Evolutionary conservation across 2,113 vertebrate species (phyloP).

Genomic region (Eudyptes chrysolophus): DNA sequence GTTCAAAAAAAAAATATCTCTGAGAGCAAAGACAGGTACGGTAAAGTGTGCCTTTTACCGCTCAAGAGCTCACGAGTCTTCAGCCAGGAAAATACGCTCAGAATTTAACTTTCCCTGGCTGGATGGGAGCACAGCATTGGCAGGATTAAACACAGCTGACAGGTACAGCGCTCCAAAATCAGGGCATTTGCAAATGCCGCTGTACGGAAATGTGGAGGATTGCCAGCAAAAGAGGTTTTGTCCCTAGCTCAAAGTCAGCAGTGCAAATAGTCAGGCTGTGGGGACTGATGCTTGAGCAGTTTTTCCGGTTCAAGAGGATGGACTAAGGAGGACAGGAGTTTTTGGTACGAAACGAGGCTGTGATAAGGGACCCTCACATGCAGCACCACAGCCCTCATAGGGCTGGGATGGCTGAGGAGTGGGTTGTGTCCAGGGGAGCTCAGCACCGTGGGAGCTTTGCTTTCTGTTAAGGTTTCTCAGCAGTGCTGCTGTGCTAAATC

Average conservation of each 20-base stretch:
- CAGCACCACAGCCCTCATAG: not conserved
- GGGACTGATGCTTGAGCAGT: not conserved
- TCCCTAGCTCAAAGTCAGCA: not conserved
- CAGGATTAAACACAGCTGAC: not conserved
- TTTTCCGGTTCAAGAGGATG: not conserved
- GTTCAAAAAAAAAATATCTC: not conserved
- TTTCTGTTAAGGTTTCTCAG: not conserved
- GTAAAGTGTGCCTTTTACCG: not conserved
- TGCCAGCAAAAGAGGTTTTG: not conserved
- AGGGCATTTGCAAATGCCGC: not conserved
- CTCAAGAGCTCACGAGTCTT: not conserved
- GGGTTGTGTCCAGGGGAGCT: not conserved
- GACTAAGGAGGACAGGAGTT: not conserved
- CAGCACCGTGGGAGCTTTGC: fast-evolving
- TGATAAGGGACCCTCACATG: not conserved
- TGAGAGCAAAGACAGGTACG: not conserved
- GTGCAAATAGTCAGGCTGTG: not conserved
- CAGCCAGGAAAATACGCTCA: not conserved
- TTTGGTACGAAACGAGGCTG: not conserved
- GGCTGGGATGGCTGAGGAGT: not conserved
- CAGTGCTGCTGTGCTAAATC: not conserved
- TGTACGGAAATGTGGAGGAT: not conserved
- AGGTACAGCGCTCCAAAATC: not conserved
- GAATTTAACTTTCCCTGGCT: not conserved
- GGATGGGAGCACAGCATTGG: not conserved